phyloP scores from a whole-genome alignment of 1,140 invertebrate genomes.

The Zelostemma sp. region DNA sequence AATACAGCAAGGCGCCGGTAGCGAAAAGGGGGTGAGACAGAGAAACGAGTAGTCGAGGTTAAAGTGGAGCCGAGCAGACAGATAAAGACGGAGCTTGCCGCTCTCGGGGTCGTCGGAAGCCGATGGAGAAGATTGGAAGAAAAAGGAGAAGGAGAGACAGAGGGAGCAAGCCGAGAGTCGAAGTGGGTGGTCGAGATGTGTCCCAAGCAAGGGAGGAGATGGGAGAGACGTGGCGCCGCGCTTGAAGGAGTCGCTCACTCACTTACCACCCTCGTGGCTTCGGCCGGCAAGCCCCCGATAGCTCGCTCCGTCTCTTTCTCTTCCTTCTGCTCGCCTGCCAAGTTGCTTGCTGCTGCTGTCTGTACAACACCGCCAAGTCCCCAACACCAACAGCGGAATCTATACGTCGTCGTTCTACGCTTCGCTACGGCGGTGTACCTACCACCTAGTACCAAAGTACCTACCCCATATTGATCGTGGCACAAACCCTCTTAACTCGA shows the following conservation, averaged over 20 bases:
- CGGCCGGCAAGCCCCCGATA: constrained; percentile 59
- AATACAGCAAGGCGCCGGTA: constrained; percentile 21
- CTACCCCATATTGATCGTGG: constrained; percentile 63
- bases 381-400: constrained; percentile 59
- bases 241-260: constrained; percentile 67
- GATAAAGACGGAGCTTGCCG: constrained; percentile 8
- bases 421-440: constrained; percentile 27
- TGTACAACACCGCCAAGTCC: constrained; percentile 57
- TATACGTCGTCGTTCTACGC: constrained; percentile 49
- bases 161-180: constrained; percentile 16
- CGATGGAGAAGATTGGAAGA: constrained; percentile 13
- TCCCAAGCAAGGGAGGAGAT: constrained; percentile 28
- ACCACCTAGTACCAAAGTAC: constrained; percentile 41
- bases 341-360: constrained; percentile 52
- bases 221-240: constrained; percentile 54
- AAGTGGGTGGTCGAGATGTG: constrained; percentile 35
- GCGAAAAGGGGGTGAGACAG: constrained; percentile 8
- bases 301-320: constrained; percentile 23
- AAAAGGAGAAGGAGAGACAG: constrained; percentile 13
- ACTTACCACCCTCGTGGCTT: constrained; percentile 66
- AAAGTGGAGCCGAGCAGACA: constrained; percentile 6
- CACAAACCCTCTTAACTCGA: constrained; percentile 62
- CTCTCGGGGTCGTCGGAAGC: constrained; percentile 11
- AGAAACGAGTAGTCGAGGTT: constrained; percentile 5
- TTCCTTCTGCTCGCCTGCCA: constrained; percentile 53